Percentiles rank a stretch among this genome's conserved stretches.
phyloP scores from a whole-genome alignment of 2,888 invertebrate genomes.

The Malthinus seriepunctatus region DNA sequence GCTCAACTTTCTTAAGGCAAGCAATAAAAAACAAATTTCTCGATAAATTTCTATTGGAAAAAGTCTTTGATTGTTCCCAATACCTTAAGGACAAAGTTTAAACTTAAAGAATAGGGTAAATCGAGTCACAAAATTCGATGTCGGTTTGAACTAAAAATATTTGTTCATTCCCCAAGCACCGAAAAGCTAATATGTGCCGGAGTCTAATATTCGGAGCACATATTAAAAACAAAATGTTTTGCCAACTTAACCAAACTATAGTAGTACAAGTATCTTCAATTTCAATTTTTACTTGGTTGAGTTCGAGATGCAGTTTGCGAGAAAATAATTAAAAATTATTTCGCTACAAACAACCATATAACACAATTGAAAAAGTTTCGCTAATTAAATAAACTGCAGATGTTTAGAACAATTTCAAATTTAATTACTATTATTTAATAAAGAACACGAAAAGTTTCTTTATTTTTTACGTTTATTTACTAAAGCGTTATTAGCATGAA shows the following conservation, averaged over 20 bases:
- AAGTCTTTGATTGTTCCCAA: slow-evolving; percentile 20
- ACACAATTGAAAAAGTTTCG: too few species aligned
- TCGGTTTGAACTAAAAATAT: slow-evolving; percentile 26
- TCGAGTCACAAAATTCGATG: slow-evolving; percentile 21
- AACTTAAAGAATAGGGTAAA: slow-evolving; percentile 21
- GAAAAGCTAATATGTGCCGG: slow-evolving; percentile 23
- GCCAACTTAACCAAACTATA: slow-evolving; percentile 8
- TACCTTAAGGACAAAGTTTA: slow-evolving; percentile 22
- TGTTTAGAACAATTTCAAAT: too few species aligned
- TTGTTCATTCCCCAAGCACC: slow-evolving; percentile 26
- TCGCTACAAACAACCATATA: too few species aligned
- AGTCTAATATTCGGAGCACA: slow-evolving; percentile 19
- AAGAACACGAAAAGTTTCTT: too few species aligned
- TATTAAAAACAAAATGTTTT: slow-evolving; percentile 9
- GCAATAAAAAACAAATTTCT: slow-evolving; percentile 8
- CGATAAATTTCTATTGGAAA: slow-evolving; percentile 21
- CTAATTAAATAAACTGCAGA: too few species aligned
- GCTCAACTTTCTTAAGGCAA: too few species aligned
- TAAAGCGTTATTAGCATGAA: too few species aligned
- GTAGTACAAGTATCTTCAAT: too few species aligned
- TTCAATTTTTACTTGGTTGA: slow-evolving; percentile 13
- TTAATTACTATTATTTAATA: too few species aligned
- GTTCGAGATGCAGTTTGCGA: too few species aligned
- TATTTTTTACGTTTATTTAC: too few species aligned
- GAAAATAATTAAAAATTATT: too few species aligned